A percentile compares a stretch with the other conserved stretches of the same genome.
Evolutionary conservation across 2,113 vertebrate species (phyloP).

Genomic region (Chaetops frenatus): DNA sequence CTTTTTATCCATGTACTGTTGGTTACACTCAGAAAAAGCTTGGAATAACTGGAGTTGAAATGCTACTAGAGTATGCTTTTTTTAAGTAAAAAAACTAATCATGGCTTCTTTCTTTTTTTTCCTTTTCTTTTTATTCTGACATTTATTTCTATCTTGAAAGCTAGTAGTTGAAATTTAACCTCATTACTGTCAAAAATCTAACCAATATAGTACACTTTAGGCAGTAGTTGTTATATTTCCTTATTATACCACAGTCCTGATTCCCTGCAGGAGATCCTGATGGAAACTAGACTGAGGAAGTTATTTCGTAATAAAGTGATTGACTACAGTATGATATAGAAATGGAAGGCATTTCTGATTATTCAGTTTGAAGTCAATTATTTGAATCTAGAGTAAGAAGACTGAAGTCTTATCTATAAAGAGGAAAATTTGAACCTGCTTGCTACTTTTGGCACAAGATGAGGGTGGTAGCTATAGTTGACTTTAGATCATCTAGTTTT

Average conservation of each 20-base stretch:
- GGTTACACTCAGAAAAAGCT: neutral
- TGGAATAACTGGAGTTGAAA: neutral
- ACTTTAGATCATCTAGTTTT: neutral
- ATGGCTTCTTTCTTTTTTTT: neutral
- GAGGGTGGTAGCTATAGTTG: conserved; percentile 6
- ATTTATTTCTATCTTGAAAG: neutral
- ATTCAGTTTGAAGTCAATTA: neutral
- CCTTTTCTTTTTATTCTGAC: neutral
- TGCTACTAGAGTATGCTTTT: neutral
- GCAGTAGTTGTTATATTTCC: neutral
- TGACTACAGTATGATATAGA: neutral
- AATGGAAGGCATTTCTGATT: conserved; percentile 6
- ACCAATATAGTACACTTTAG: neutral
- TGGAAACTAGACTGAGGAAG: neutral
- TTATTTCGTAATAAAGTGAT: neutral
- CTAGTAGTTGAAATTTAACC: neutral
- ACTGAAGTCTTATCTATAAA: neutral
- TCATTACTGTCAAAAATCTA: neutral
- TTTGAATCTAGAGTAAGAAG: neutral
- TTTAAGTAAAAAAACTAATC: neutral
- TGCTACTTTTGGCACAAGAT: neutral
- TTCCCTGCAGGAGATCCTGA: neutral
- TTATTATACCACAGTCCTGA: neutral
- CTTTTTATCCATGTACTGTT: neutral
- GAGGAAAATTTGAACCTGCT: neutral